phyloP scores from a whole-genome alignment of 2,888 invertebrate genomes.

The Conops quadrifasciatus region DNA sequence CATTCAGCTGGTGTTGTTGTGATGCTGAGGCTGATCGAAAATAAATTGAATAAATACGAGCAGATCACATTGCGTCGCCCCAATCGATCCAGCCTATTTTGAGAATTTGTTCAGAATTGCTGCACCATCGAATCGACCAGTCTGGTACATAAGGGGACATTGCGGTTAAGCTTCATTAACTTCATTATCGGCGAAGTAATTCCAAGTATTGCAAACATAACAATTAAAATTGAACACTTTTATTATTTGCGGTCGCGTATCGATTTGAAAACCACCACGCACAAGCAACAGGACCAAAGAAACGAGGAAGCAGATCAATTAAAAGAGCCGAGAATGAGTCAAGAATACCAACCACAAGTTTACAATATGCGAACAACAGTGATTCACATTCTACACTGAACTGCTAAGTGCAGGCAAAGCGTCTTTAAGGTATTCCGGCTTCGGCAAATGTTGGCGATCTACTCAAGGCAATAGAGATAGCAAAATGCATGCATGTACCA shows the following conservation, averaged over 20 bases:
- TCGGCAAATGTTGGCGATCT: neutral
- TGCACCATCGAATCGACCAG: neutral
- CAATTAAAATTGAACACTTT: conserved; percentile 18
- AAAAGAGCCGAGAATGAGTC: conserved; percentile 12
- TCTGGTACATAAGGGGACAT: neutral
- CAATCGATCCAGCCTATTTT: conserved; percentile 4
- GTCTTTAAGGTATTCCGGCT: conserved; percentile 7
- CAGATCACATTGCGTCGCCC: conserved; percentile 3
- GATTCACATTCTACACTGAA: conserved; percentile 33
- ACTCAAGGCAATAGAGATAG: neutral
- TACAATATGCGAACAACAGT: conserved; percentile 31
- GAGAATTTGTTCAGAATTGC: neutral
- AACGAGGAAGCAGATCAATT: neutral
- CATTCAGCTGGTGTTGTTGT: neutral
- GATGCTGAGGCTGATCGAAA: neutral
- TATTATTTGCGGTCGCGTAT: conserved; percentile 18
- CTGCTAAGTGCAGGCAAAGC: conserved; percentile 18
- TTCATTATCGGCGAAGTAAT: conserved; percentile 3
- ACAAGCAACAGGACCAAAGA: conserved; percentile 24
- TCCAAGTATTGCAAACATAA: conserved; percentile 9
- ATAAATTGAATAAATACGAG: neutral
- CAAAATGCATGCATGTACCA: neutral
- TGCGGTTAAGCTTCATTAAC: neutral
- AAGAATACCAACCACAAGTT: neutral
- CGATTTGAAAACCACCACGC: neutral